Evolutionary conservation across 2,888 invertebrate genomes (phyloP).

Genomic region (Dynastes hyllus): DNA sequence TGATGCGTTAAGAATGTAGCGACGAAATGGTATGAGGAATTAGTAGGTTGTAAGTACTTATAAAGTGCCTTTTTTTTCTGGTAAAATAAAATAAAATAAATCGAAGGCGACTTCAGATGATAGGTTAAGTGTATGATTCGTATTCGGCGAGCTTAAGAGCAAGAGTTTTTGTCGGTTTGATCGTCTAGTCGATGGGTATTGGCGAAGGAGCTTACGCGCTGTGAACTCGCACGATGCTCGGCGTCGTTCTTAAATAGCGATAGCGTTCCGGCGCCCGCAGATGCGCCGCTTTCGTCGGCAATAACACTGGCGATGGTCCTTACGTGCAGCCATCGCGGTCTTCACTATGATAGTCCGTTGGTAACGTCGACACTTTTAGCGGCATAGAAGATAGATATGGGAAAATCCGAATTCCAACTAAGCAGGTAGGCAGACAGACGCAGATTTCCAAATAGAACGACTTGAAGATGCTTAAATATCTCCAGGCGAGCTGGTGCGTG

Average conservation of each 20-base stretch:
- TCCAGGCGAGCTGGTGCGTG: too few species aligned
- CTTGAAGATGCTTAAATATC: too few species aligned
- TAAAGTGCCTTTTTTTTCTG: too few species aligned
- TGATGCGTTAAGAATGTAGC: slow-evolving; percentile 55
- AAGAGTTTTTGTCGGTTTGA: slow-evolving; percentile 37
- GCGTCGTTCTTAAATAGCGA: slow-evolving; percentile 64
- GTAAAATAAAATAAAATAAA: not conserved
- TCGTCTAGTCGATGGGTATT: slow-evolving; percentile 5
- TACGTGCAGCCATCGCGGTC: slow-evolving; percentile 20
- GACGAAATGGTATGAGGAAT: slow-evolving; percentile 60
- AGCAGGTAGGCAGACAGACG: too few species aligned
- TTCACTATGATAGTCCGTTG: slow-evolving; percentile 13
- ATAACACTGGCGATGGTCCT: slow-evolving; percentile 33
- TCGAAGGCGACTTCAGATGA: not conserved
- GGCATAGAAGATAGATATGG: not conserved
- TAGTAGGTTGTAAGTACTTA: too few species aligned
- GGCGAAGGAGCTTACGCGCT: slow-evolving; percentile 56
- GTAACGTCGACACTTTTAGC: not conserved
- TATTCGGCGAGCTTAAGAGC: not conserved
- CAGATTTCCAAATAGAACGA: not conserved
- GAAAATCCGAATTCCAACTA: not conserved
- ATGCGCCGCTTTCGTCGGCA: slow-evolving; percentile 60
- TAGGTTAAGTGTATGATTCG: not conserved
- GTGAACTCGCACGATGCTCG: slow-evolving; percentile 60
- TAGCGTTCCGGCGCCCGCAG: slow-evolving; percentile 62